Percentiles rank a stretch among this genome's conserved stretches.
phyloP scores from a whole-genome alignment of 2,888 invertebrate genomes.

The Bugulina stolonifera region DNA sequence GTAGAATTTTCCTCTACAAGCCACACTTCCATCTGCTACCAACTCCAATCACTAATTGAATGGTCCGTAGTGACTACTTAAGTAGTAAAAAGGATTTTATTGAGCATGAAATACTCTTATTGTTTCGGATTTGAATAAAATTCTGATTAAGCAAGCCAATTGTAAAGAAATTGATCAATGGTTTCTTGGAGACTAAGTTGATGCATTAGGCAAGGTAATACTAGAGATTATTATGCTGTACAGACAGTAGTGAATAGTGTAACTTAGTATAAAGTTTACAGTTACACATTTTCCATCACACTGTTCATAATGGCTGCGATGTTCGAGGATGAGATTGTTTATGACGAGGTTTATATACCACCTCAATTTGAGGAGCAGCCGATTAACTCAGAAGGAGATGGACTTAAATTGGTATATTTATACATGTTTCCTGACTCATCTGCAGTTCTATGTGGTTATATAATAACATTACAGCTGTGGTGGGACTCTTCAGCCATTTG shows the following conservation, averaged over 20 bases:
- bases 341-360: constrained; percentile 2
- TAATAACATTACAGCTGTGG: too few relatives aligned
- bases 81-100: not conserved
- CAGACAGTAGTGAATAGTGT: too few relatives aligned
- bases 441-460: too few relatives aligned
- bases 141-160: not conserved
- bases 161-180: not conserved
- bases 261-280: too few relatives aligned
- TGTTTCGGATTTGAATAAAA: not conserved
- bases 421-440: too few relatives aligned
- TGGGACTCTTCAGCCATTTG: too few relatives aligned
- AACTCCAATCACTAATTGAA: too few relatives aligned
- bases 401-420: constrained; percentile 20
- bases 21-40: too few relatives aligned
- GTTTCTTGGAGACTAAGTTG: not conserved
- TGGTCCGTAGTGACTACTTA: not conserved
- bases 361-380: constrained; percentile 15
- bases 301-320: constrained; percentile 4
- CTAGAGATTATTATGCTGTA: too few relatives aligned
- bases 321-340: constrained; percentile 26
- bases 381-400: constrained; percentile 26
- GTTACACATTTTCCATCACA: too few relatives aligned
- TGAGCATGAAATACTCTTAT: not conserved
- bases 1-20: too few relatives aligned
- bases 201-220: too few relatives aligned